A percentile compares a stretch with the other conserved stretches of the same genome.
Evolutionary conservation across 2,797 vertebrate species (phyloP).

Genomic region (Microctenopoma lineatum): DNA sequence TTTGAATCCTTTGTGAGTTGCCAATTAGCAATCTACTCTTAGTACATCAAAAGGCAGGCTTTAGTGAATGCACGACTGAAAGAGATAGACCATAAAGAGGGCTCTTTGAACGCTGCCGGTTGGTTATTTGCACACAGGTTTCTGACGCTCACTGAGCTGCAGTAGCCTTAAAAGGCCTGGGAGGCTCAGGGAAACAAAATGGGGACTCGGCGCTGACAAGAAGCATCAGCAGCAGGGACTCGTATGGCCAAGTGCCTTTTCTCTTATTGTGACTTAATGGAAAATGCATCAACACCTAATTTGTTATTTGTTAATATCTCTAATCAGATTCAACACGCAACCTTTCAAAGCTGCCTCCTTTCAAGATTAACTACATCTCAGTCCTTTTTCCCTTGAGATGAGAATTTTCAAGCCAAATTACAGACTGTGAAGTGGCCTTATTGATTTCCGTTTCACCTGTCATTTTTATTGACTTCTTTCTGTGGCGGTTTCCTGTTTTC

Average conservation of each 20-base stretch:
- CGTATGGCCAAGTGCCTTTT: slow-evolving; percentile 69
- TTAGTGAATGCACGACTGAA: slow-evolving; percentile 53
- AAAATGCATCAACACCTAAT: slow-evolving; percentile 75
- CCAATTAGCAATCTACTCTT: slow-evolving; percentile 79
- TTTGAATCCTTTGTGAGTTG: slow-evolving; percentile 74
- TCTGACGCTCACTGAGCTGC: slow-evolving; percentile 44
- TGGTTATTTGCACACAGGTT: slow-evolving; percentile 69
- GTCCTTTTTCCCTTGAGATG: slow-evolving; percentile 12
- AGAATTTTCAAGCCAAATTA: slow-evolving; percentile 65
- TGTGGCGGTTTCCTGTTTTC: slow-evolving; percentile 44
- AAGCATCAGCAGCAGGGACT: slow-evolving; percentile 44
- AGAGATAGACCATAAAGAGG: slow-evolving; percentile 56
- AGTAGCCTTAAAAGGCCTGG: slow-evolving; percentile 42
- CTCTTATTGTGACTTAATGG: slow-evolving; percentile 64
- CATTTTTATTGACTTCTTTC: slow-evolving; percentile 67
- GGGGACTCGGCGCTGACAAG: slow-evolving; percentile 51
- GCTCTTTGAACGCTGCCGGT: slow-evolving; percentile 64
- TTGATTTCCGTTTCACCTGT: slow-evolving; percentile 69
- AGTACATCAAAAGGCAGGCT: slow-evolving; percentile 72
- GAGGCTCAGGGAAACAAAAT: slow-evolving; percentile 58
- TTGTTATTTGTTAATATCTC: slow-evolving; percentile 71
- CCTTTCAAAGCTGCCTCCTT: slow-evolving; percentile 62
- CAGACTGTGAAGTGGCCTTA: slow-evolving; percentile 62
- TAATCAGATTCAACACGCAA: slow-evolving; percentile 64
- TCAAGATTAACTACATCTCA: slow-evolving; percentile 51